Percentiles rank a stretch among this genome's conserved stretches.
phyloP scores from a whole-genome alignment of 1,140 invertebrate genomes.

The Habropoda laboriosa region DNA sequence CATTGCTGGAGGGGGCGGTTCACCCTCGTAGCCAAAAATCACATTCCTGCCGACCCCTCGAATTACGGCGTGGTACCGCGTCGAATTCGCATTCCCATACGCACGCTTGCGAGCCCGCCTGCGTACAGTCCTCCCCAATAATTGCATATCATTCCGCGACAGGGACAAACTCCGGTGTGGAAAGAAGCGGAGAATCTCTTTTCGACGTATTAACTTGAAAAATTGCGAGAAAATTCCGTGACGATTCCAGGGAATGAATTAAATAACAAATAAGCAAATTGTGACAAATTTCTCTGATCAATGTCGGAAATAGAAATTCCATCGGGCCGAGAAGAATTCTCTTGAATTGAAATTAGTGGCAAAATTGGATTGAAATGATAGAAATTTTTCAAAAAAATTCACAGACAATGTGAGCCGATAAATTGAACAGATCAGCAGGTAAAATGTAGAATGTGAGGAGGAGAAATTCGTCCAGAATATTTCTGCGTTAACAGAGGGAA shows the following conservation, averaged over 20 bases:
- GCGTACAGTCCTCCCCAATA: conserved; percentile 26
- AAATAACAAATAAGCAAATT: no score
- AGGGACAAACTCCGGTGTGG: not conserved
- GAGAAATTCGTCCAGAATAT: no score
- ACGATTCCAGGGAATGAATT: not conserved
- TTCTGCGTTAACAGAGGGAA: no score
- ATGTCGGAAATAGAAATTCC: no score
- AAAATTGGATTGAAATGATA: no score
- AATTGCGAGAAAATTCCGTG: not conserved
- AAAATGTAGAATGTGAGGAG: no score
- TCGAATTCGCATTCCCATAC: conserved; percentile 77
- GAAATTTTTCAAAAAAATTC: no score
- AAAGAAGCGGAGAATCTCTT: not conserved
- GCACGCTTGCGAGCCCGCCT: conserved; percentile 9
- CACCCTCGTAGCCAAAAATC: conserved; percentile 69
- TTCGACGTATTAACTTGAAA: not conserved
- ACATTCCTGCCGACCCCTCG: conserved; percentile 74
- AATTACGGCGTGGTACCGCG: conserved; percentile 66
- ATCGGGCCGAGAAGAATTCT: no score
- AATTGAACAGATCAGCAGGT: no score
- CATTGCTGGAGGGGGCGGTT: conserved; percentile 36
- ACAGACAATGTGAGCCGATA: no score
- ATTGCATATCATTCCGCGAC: not conserved
- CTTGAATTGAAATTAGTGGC: no score
- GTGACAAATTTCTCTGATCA: no score